phyloP scores from a whole-genome alignment of 1,140 invertebrate genomes.

The Lanistes nyassanus region DNA sequence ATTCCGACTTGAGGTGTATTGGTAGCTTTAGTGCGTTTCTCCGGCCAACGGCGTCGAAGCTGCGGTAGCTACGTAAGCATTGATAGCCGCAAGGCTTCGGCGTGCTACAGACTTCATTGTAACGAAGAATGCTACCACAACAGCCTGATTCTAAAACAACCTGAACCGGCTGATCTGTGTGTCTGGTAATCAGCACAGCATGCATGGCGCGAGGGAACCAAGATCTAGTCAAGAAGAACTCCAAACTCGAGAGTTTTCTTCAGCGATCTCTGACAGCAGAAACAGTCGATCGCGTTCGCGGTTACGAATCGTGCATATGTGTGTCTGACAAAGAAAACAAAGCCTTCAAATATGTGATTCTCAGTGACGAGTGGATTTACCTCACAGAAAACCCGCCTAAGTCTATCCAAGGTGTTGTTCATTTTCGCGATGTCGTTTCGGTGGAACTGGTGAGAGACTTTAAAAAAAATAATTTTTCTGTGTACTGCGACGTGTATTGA shows the following conservation, averaged over 20 bases:
- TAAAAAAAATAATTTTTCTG: background rate
- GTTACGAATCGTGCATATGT: conserved; percentile 64
- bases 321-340: conserved; percentile 63
- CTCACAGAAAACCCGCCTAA: conserved; percentile 65
- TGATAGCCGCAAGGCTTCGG: background rate
- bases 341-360: conserved; percentile 61
- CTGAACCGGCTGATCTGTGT: background rate
- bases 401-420: conserved; percentile 48
- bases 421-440: conserved; percentile 61
- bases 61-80: conserved; percentile 4
- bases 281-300: conserved; percentile 62
- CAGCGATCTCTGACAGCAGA: conserved; percentile 57
- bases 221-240: conserved; percentile 54
- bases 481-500: background rate
- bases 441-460: conserved; percentile 59
- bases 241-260: conserved; percentile 63
- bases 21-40: conserved; percentile 13
- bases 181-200: conserved; percentile 13
- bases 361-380: conserved; percentile 64
- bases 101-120: no score
- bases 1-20: no score
- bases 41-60: conserved; percentile 22
- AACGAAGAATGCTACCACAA: background rate
- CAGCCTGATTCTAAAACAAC: background rate
- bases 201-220: conserved; percentile 38